phyloP scores from a whole-genome alignment of 2,888 invertebrate genomes.

The Morpho deidamia region DNA sequence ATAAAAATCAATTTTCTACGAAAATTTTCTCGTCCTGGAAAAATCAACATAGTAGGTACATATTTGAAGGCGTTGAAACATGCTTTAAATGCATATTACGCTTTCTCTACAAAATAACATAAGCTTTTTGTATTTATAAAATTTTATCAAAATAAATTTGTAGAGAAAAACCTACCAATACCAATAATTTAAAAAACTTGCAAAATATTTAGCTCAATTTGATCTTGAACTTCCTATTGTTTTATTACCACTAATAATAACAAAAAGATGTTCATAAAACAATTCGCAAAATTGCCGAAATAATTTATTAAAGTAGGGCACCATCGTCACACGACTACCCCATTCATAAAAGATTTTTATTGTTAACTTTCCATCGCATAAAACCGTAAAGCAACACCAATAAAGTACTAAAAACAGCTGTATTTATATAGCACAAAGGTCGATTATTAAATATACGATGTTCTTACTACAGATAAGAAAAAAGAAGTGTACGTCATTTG shows the following conservation, averaged over 20 bases:
- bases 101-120: too few species aligned
- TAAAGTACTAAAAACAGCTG: conserved; percentile 10
- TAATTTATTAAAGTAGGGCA: conserved; percentile 63
- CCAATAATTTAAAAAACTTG: too few species aligned
- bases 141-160: too few species aligned
- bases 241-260: conserved; percentile 12
- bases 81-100: too few species aligned
- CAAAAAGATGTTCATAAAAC: conserved; percentile 48
- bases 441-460: conserved; percentile 15
- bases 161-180: too few species aligned
- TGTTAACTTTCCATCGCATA: conserved; percentile 18
- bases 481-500: conserved; percentile 45
- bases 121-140: too few species aligned
- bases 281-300: conserved; percentile 55
- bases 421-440: conserved; percentile 17
- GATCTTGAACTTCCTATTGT: conserved; percentile 3
- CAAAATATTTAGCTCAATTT: conserved; percentile 2
- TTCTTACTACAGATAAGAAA: conserved; percentile 2
- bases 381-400: conserved; percentile 2
- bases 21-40: too few species aligned
- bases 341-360: conserved; percentile 65
- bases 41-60: too few species aligned
- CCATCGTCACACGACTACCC: conserved; percentile 57
- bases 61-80: too few species aligned
- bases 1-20: too few species aligned